Conservation (phyloP, 2,113 vertebrate species). For the Thinocorus orbignyianus region DNA sequence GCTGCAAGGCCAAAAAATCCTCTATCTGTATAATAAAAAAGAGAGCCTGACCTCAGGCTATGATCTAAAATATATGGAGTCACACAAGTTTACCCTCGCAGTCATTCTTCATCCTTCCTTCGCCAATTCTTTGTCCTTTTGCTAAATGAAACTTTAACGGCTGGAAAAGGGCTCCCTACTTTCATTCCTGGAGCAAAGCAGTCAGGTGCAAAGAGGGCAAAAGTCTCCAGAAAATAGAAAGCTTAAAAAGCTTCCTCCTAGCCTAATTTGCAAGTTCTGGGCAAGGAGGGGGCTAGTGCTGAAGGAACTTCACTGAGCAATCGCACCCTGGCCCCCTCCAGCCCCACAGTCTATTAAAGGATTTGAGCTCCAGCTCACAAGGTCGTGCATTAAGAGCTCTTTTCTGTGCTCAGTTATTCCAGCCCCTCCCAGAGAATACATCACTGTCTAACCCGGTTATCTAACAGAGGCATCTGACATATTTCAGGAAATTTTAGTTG, state of each 20-base stretch:
- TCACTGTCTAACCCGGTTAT: not conserved
- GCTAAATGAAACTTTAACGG: conserved; percentile 49
- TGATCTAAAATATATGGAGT: conserved; percentile 40
- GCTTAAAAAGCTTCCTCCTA: conserved; percentile 15
- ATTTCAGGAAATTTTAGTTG: not conserved
- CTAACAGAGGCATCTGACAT: not conserved
- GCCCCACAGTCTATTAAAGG: conserved; percentile 1
- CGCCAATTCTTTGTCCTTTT: conserved; percentile 17
- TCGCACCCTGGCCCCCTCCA: not conserved
- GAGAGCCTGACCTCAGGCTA: conserved; percentile 45
- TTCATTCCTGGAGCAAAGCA: conserved; percentile 45
- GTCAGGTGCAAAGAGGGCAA: conserved; percentile 30
- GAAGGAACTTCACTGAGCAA: not conserved
- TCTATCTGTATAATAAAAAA: conserved; percentile 10
- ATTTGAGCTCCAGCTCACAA: conserved; percentile 32
- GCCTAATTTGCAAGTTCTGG: conserved; percentile 43
- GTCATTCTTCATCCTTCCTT: conserved; percentile 34
- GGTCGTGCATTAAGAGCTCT: conserved; percentile 48
- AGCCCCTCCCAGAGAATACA: conserved; percentile 41
- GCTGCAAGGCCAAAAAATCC: conserved; percentile 28
- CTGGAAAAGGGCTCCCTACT: conserved; percentile 49
- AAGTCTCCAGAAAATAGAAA: not conserved
- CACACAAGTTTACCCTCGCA: conserved; percentile 22
- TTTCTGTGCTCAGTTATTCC: conserved; percentile 46
- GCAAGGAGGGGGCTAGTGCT: not conserved